Conservation (phyloP, 2,888 invertebrate genomes). For the Yponomeuta malinellus region DNA sequence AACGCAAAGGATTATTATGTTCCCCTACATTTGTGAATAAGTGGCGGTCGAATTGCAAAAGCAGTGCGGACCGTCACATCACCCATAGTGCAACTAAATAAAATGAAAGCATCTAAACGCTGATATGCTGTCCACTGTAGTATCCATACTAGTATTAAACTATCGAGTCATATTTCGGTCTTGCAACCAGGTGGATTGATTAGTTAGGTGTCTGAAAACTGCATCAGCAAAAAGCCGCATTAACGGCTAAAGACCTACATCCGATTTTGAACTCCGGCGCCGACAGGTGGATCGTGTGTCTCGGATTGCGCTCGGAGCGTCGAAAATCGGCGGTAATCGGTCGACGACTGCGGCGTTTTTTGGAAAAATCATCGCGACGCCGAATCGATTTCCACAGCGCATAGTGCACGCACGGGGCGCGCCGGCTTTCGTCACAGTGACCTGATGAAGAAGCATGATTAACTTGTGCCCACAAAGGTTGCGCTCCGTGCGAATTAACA, state of each 20-base stretch:
- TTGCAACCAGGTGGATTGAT: too few species aligned
- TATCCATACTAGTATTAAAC: too few species aligned
- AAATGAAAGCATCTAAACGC: too few species aligned
- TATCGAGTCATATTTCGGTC: too few species aligned
- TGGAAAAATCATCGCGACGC: constrained; percentile 48
- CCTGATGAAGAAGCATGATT: constrained; percentile 19
- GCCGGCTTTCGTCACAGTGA: constrained; percentile 46
- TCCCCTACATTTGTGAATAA: too few species aligned
- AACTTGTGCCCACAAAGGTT: neutral
- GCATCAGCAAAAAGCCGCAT: neutral
- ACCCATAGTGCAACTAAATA: too few species aligned
- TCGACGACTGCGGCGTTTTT: constrained; percentile 45
- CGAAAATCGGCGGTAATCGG: constrained; percentile 61
- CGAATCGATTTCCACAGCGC: constrained; percentile 69
- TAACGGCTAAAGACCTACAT: neutral
- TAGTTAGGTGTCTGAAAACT: too few species aligned
- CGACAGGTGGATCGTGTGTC: constrained; percentile 61
- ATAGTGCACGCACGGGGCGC: constrained; percentile 70
- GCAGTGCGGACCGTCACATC: too few species aligned
- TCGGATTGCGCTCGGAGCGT: constrained; percentile 48
- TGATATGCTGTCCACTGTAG: too few species aligned
- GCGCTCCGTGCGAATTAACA: neutral
- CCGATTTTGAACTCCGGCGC: neutral
- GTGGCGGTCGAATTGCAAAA: too few species aligned
- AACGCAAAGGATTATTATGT: too few species aligned